A percentile compares a stretch with the other conserved stretches of the same genome.
Conservation (phyloP, 2,888 invertebrate species). For the Synergus japonicus region DNA sequence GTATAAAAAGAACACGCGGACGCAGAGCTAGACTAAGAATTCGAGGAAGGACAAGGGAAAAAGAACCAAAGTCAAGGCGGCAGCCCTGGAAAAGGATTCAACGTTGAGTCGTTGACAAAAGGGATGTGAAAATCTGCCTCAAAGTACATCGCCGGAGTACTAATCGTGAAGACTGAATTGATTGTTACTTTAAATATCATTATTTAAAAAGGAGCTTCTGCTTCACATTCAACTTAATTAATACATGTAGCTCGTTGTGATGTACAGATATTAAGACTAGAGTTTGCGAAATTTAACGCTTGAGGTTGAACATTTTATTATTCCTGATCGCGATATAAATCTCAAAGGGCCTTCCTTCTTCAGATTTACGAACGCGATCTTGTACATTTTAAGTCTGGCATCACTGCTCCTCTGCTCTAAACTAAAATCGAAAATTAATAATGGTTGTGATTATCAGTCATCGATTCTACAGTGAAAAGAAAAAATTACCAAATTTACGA, state of each 20-base stretch:
- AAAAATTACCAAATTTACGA: background rate
- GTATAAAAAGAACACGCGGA: conserved; percentile 35
- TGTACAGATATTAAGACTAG: conserved; percentile 37
- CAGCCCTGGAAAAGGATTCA: conserved; percentile 3
- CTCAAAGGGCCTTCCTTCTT: conserved; percentile 2
- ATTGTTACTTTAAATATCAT: conserved; percentile 26
- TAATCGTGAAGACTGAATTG: conserved; percentile 19
- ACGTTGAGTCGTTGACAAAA: background rate
- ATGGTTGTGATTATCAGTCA: conserved; percentile 27
- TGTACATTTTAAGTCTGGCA: conserved; percentile 29
- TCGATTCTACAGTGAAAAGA: background rate
- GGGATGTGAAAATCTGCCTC: background rate
- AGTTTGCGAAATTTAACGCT: conserved; percentile 41
- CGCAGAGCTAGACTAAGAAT: conserved; percentile 23
- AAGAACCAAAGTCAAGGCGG: conserved; percentile 7
- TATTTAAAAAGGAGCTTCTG: background rate
- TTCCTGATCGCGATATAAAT: background rate
- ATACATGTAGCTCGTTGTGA: conserved; percentile 37
- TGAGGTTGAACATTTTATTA: conserved; percentile 37
- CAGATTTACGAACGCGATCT: conserved; percentile 9
- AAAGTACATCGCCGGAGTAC: conserved; percentile 34
- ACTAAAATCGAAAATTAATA: conserved; percentile 11
- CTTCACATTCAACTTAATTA: conserved; percentile 27
- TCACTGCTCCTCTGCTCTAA: conserved; percentile 3
- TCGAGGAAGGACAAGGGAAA: conserved; percentile 18